These are phyloP conservation scores for Menidia menidia DNA, from an alignment of 2,797 vertebrate genomes.

Conservation along the genomic window DNA sequence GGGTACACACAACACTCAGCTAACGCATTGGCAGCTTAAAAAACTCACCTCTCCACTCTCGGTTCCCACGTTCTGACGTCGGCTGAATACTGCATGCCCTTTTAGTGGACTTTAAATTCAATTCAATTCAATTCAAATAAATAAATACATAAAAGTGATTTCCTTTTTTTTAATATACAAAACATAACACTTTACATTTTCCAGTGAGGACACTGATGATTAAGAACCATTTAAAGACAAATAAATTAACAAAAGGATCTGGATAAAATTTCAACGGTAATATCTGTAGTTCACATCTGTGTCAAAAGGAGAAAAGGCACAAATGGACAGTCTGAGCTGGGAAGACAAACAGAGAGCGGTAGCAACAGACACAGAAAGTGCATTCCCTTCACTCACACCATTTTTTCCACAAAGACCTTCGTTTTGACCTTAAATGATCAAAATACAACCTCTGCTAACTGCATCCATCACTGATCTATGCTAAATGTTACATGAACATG, in stretches of 20 bases:
- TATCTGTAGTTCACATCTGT: constrained; percentile 19
- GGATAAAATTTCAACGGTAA: background rate
- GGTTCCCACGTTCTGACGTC: constrained; percentile 14
- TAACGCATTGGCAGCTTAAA: constrained; percentile 31
- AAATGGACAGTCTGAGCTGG: constrained; percentile 23
- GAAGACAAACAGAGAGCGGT: background rate
- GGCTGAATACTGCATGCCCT: background rate
- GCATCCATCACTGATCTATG: background rate
- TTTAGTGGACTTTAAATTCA: too few relatives aligned
- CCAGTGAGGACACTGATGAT: background rate
- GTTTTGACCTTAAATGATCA: constrained; percentile 16
- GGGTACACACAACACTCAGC: constrained; percentile 21
- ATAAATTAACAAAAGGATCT: constrained; percentile 14
- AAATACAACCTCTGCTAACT: background rate
- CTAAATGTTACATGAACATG: constrained; percentile 1
- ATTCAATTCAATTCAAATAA: too few relatives aligned
- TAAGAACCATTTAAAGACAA: constrained; percentile 7
- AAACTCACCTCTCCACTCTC: constrained; percentile 15
- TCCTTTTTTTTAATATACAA: constrained; percentile 17
- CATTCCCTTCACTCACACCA: too few relatives aligned
- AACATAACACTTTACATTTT: background rate
- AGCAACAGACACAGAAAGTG: background rate
- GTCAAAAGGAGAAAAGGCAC: constrained; percentile 9
- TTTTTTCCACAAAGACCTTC: too few relatives aligned
- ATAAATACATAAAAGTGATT: background rate